phyloP scores from a whole-genome alignment of 64 coral and sea anemone species.

The Montipora foliosa region DNA sequence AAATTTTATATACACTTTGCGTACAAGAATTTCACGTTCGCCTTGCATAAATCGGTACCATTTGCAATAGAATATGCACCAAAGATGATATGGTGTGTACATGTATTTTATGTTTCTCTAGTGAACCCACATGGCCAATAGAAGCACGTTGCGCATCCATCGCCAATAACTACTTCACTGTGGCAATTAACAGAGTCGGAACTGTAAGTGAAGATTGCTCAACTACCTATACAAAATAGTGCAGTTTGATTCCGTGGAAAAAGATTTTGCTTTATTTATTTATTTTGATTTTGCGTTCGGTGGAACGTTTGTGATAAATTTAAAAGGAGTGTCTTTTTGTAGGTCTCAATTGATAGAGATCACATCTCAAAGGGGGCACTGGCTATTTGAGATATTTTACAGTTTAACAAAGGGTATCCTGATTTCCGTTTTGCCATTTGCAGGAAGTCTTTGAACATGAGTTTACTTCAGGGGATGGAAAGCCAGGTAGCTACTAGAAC shows the following conservation, averaged over 20 bases:
- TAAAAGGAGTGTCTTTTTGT: not conserved
- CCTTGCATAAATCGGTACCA: too few relatives aligned
- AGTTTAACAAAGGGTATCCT: too few relatives aligned
- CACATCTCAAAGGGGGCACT: not conserved
- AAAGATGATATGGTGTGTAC: not conserved
- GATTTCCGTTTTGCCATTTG: not conserved
- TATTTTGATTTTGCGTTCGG: not conserved
- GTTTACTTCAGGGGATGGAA: conserved; percentile 98
- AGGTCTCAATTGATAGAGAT: not conserved
- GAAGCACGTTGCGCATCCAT: conserved; percentile 96
- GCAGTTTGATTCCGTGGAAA: too few relatives aligned
- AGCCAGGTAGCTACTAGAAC: conserved; percentile 75
- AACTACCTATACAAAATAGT: too few relatives aligned
- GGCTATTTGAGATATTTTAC: too few relatives aligned
- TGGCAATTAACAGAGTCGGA: conserved; percentile 97
- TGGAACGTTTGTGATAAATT: not conserved
- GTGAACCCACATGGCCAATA: conserved; percentile 98
- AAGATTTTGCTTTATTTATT: too few relatives aligned
- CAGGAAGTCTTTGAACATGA: conserved; percentile 96
- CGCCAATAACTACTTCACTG: conserved; percentile 91
- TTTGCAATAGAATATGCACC: too few relatives aligned
- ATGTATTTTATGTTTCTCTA: conserved; percentile 30
- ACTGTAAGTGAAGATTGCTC: conserved; percentile 63
- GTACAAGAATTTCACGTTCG: too few relatives aligned
- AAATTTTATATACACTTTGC: too few relatives aligned